These are phyloP conservation scores for Drosophila orosa DNA, from an alignment of 1,140 invertebrate species.

Conservation along the genomic window DNA sequence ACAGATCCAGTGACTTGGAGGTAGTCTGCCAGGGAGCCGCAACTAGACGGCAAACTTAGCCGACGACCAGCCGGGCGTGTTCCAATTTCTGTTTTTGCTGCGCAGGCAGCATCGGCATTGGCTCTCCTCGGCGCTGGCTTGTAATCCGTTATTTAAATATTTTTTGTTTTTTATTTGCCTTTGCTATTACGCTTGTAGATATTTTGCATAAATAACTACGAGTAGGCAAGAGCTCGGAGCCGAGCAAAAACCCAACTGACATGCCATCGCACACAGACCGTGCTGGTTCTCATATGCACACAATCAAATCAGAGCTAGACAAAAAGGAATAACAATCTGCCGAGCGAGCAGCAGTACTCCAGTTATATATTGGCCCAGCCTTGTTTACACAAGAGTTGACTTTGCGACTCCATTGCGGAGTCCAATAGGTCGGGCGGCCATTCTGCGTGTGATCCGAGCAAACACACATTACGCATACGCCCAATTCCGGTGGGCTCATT, in stretches of 20 bases:
- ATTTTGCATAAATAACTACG: slow-evolving; percentile 78
- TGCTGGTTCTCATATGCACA: slow-evolving; percentile 7
- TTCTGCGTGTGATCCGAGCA: slow-evolving; percentile 16
- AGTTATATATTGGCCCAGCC: slow-evolving; percentile 35
- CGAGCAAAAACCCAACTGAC: slow-evolving; percentile 35
- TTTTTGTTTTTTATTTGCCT: slow-evolving; percentile 72
- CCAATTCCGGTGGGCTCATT: slow-evolving; percentile 43
- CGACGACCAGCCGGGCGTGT: slow-evolving; percentile 15
- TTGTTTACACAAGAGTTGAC: slow-evolving; percentile 45
- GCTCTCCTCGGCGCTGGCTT: slow-evolving; percentile 37
- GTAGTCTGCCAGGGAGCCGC: slow-evolving; percentile 51
- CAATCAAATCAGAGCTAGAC: slow-evolving; percentile 52
- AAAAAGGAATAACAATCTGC: slow-evolving; percentile 29
- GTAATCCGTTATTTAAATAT: slow-evolving; percentile 81
- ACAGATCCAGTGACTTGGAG: slow-evolving; percentile 40
- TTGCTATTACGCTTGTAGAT: slow-evolving; percentile 69
- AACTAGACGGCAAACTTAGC: slow-evolving; percentile 50
- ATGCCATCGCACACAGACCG: slow-evolving; percentile 1
- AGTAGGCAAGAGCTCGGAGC: slow-evolving; percentile 28
- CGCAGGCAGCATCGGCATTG: slow-evolving; percentile 20
- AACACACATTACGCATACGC: slow-evolving; percentile 49
- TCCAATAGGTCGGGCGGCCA: not conserved
- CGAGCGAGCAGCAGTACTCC: slow-evolving; percentile 23
- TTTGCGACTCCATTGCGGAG: slow-evolving; percentile 31
- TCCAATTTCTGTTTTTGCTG: slow-evolving; percentile 53